Evolutionary conservation across 2,113 vertebrate species (phyloP), one percentile per base, ranked within the genome.

Genomic region (Trematocara macrostoma): DNA sequence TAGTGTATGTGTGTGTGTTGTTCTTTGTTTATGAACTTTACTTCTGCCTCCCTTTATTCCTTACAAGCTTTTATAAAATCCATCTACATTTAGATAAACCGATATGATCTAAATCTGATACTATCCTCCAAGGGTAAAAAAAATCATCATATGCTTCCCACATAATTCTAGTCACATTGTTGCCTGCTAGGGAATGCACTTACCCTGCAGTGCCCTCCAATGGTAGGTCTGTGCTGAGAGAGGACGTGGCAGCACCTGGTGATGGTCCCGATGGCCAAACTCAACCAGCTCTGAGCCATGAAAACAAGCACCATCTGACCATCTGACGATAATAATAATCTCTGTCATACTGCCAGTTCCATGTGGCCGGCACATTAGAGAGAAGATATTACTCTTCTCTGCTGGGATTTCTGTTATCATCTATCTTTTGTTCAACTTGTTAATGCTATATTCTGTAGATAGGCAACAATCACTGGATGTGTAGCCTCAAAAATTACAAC

Each of bases 271-370:
- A 88, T 87, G 91, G 91, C 91, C 95, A 92, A 91, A 90, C 84
- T 86, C 52, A 84, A 91, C 89, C 94, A 96, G 94, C 94, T 96
- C 94, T 96, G 95, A 96, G 93, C 82, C 92, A 84, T 20, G 64
- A 94, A 93, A 95, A 94, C 90, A 92, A 91, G 93, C 92, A 90
- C 88, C 91, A 92, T 92, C 90, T 93, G 93, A 94, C 94, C 95
- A 95, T 95, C 92, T 95, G 94, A 95, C 83, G 49, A 81, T 84
- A 85, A 88, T 90, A 91, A 89, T 90, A 89, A 93, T 92, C 89
- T 55, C 88, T 90, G 91, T 87, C 93, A 82, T 86, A 56, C 89
- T 82, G 91, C 90, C 91, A 94, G 88, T 92, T 91, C 88, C 83
- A 79, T 84, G 89, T 91, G 83, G 83, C 78, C 10, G 7, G 10